Percentiles rank a stretch among this genome's conserved stretches.
These are phyloP conservation scores for Drosophila algonquin DNA, from an alignment of 2,888 invertebrate species.

Conservation along the genomic window DNA sequence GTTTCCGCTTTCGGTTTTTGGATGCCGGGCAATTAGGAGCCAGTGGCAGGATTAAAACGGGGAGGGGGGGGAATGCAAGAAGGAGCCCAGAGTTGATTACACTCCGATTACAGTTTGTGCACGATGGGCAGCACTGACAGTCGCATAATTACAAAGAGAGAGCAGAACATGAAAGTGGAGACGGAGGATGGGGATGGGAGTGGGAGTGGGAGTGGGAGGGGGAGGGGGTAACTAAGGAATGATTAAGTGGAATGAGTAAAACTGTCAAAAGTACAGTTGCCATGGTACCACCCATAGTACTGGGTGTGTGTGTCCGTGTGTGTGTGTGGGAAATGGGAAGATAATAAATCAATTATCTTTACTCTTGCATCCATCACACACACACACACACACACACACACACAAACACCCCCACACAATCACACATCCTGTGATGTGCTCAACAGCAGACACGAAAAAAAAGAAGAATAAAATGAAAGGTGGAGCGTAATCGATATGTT, in stretches of 20 bases:
- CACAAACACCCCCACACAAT: neutral
- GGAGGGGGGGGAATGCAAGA: slow-evolving; percentile 44
- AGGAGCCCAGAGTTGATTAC: slow-evolving; percentile 33
- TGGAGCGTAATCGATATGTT: neutral
- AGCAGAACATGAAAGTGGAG: neutral
- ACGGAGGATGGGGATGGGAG: no score
- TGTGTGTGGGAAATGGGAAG: neutral
- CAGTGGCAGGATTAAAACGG: slow-evolving; percentile 40
- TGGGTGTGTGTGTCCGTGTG: no score
- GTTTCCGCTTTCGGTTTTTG: slow-evolving; percentile 56
- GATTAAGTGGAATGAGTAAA: neutral
- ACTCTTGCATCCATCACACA: neutral
- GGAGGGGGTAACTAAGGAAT: no score
- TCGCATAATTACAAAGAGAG: neutral
- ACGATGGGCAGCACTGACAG: neutral
- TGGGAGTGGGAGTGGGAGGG: neutral
- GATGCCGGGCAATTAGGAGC: slow-evolving; percentile 60
- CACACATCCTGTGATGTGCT: neutral
- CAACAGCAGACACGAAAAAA: neutral
- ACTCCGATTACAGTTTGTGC: slow-evolving; percentile 21
- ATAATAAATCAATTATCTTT: neutral
- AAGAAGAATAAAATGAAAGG: neutral
- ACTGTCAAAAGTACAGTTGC: neutral
- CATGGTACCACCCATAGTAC: neutral
- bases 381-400: neutral